Conservation (phyloP, 2,888 invertebrate genomes). For the Amaurobius ferox region DNA sequence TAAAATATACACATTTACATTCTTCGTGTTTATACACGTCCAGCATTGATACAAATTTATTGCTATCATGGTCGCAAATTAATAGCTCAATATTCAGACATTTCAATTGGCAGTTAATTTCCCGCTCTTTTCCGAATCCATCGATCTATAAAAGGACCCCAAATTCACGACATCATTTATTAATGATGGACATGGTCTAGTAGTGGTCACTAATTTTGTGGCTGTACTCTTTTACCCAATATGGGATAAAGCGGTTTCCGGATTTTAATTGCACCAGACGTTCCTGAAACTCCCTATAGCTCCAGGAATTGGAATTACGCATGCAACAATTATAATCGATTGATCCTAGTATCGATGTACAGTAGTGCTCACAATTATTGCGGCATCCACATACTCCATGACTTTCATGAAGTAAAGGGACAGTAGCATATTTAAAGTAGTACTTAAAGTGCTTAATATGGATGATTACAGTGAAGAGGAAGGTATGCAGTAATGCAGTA, state of each 20-base stretch:
- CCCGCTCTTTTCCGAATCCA: slow-evolving; percentile 10
- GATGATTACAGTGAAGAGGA: no score
- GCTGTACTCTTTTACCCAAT: neutral
- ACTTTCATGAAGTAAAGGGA: no score
- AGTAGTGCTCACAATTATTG: no score
- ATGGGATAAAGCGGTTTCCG: neutral
- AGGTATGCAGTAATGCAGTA: no score
- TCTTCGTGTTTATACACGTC: no score
- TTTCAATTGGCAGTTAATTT: slow-evolving; percentile 14
- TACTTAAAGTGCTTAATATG: no score
- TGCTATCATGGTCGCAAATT: neutral
- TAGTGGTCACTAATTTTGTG: neutral
- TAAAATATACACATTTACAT: no score
- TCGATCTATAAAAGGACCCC: neutral
- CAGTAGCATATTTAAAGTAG: no score
- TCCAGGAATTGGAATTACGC: neutral
- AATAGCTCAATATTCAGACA: neutral
- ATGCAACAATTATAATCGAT: neutral
- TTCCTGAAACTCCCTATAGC: neutral
- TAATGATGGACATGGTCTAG: neutral
- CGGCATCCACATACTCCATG: no score
- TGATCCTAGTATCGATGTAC: neutral
- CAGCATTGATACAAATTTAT: neutral
- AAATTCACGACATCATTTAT: neutral
- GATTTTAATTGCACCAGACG: slow-evolving; percentile 4